Percentiles rank a stretch among this genome's conserved stretches.
These are phyloP conservation scores for Macaria notata DNA, from an alignment of 2,888 invertebrate genomes.

Conservation along the genomic window DNA sequence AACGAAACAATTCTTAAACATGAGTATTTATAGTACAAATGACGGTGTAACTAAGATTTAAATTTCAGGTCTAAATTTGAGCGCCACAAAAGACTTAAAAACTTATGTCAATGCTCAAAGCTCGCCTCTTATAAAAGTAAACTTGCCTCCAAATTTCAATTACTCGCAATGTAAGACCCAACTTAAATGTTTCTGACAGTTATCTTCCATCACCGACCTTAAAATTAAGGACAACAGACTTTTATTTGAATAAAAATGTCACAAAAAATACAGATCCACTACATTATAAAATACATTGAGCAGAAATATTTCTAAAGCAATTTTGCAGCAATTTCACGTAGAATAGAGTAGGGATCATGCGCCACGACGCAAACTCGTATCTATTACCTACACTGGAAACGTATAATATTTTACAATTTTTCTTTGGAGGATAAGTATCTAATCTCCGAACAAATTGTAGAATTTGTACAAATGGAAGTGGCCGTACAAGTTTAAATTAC, in stretches of 20 bases:
- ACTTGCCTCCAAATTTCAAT: background rate
- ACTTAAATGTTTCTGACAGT: background rate
- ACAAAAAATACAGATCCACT: constrained; percentile 6
- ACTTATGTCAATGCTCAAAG: background rate
- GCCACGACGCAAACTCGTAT: constrained; percentile 26
- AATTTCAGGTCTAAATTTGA: no score
- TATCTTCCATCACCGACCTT: constrained; percentile 8
- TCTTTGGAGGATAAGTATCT: constrained; percentile 28
- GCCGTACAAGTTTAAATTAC: constrained; percentile 56
- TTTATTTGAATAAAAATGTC: constrained; percentile 12
- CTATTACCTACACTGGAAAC: constrained; percentile 16
- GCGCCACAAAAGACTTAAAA: no score
- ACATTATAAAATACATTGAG: constrained; percentile 16
- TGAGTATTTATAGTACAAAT: no score
- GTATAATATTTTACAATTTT: constrained; percentile 28
- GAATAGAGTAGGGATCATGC: constrained; percentile 25
- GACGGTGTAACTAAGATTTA: no score
- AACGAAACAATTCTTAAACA: no score
- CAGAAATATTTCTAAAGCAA: constrained; percentile 22
- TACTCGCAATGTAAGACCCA: background rate
- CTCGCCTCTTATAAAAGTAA: background rate
- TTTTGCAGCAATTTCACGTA: constrained; percentile 23
- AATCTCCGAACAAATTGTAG: constrained; percentile 39
- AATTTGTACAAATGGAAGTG: constrained; percentile 46
- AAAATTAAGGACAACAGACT: constrained; percentile 12